Percentiles rank a stretch among this genome's conserved stretches.
phyloP scores from a whole-genome alignment of 2,113 vertebrate genomes.

The Hyperopisus bebe region DNA sequence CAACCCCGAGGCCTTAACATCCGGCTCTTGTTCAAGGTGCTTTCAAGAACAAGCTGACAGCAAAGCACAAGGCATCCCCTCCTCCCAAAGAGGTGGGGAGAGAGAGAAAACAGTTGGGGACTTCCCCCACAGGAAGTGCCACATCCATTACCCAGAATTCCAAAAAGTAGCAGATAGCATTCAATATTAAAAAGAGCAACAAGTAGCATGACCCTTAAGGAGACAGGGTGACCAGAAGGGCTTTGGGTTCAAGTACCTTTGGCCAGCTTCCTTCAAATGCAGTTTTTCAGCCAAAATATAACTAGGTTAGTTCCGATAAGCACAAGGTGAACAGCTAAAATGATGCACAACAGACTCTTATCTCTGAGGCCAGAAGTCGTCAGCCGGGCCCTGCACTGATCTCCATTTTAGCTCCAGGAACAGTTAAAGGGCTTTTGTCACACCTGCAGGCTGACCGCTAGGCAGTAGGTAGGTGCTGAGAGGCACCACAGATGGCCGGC shows the following conservation, averaged over 20 bases:
- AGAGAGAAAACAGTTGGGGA: neutral
- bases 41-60: neutral
- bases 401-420: neutral
- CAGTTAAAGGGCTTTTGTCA: neutral
- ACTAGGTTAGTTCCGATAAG: neutral
- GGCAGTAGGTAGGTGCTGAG: neutral
- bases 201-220: neutral
- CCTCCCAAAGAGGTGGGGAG: neutral
- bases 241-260: neutral
- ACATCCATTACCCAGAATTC: neutral
- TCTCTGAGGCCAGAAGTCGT: neutral
- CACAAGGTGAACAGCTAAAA: neutral
- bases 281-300: neutral
- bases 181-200: too few species aligned
- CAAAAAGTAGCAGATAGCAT: neutral
- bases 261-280: neutral
- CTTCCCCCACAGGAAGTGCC: neutral
- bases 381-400: neutral
- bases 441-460: neutral
- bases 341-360: neutral
- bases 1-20: neutral
- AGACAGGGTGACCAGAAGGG: neutral
- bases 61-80: too few species aligned
- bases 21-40: neutral
- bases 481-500: neutral